Evolutionary conservation across 2,113 vertebrate genomes (phyloP), one percentile per base, ranked within the genome.

Genomic region (Apodemus speciosus): DNA sequence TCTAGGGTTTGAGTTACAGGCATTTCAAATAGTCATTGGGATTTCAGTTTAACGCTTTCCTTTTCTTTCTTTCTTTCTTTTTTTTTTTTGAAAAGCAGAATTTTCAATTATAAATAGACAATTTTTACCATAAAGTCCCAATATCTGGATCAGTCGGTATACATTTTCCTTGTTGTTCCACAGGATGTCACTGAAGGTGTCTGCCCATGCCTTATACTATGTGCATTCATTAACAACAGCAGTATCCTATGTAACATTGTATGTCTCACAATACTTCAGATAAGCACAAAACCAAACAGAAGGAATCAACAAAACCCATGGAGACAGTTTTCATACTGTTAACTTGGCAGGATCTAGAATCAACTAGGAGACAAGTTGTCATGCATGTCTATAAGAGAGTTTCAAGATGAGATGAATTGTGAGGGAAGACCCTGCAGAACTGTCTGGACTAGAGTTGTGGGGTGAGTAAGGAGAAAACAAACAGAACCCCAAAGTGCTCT

Each of bases 41-140:
- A 20, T 5, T 71, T 93, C 8, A 56, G 11, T 69, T 88, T 94
- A 35, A 81, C 15, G 80, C 69, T 71, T 68, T 85, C 7, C 3
- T 79, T 0, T 8, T 40, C 10, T n/a, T n/a, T n/a, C n/a, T n/a
- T n/a, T n/a, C n/a, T n/a, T n/a, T n/a, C n/a, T n/a, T 15, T 16
- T 30, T 15, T 16, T 30, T 8, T 77, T 93, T 40, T 49, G 23
- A 93, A 32, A 71, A 84, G 95, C 0, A 53, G 32, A 77, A 46
- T 87, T 87, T 83, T 23, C 83, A 72, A 35, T 84, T 35, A 25
- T 60, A 85, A 73, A 83, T 43, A 86, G 56, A 90, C 32, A 80
- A 43, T 7, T n/a, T 79, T 92, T 62, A 75, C 2, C 6, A 80
- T n/a, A 56, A 8, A 90, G 9, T 58, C 43, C 75, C 25, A 85